Base-by-base conservation (phyloP, 2,113 vertebrate species). In the Misgurnus mizolepis region DNA sequence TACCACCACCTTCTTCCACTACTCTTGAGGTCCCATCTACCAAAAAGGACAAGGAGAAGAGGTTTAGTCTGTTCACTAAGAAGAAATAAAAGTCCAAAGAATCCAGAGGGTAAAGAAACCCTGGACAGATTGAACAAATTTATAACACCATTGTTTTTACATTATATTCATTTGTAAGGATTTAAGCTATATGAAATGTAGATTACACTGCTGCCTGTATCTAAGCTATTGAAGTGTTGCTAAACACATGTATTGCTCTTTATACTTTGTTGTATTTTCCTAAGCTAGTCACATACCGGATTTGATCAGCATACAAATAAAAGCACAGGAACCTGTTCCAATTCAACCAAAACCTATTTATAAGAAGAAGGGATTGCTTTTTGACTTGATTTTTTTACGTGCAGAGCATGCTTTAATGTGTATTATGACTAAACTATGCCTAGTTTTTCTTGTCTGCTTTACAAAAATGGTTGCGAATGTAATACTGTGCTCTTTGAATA, bases 11-110 rank as follows among this genome's bases (percentile, higher is more conserved):
- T 55, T 86, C 95, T 66, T 88, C 90, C 1, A 85, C 90, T 15
- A 84, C 88, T 0, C 92, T 93, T 0, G 86, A 91, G 82, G 87
- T 89, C 77, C 78, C 91, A 7, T 89, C 92, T 43, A 80, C 76
- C 85, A 94, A 94, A 80, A 95, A 95, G 66, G 95, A 95, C 82
- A 95, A 94, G 80, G 95, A 96, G 81, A 98, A 97, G 92, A 95
- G 94, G 90, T 98, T 96, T 89, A 95, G 93, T 89, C 95, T 95
- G 86, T 93, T 96, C 84, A 91, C 94, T 75, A 98, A 96, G 87
- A 98, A 98, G 93, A 98, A 99, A 90, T 95, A 94, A 94, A 8
- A 12, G 53, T 62, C 80, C 3, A 56, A 74, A 64, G 22, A 72
- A 45, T 75, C 74, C 56, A 58, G 78, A 53, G 55, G 17, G 55